Evolutionary conservation across 2,113 vertebrate genomes (phyloP).

Genomic region (Takifugu bimaculatus): DNA sequence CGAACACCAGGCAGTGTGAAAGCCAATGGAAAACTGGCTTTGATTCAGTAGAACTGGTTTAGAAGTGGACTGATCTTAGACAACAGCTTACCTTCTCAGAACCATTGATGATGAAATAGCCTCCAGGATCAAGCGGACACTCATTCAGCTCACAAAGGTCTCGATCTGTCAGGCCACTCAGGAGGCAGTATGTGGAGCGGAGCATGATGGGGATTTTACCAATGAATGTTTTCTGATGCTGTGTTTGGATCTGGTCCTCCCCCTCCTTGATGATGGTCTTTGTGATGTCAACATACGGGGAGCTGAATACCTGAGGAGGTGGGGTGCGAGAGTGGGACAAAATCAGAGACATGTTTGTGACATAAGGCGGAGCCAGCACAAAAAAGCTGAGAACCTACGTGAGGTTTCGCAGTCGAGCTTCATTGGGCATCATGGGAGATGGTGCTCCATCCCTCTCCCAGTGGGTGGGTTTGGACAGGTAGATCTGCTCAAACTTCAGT

Average conservation of each 20-base stretch:
- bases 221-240: slow-evolving; percentile 98
- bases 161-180: slow-evolving; percentile 92
- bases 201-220: slow-evolving; percentile 99
- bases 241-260: slow-evolving; percentile 93
- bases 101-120: slow-evolving; percentile 98
- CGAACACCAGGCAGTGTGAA: too few species aligned
- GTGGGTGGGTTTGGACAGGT: slow-evolving; percentile 95
- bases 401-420: slow-evolving; percentile 92
- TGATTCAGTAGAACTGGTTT: too few species aligned
- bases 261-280: slow-evolving; percentile 98
- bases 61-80: too few species aligned
- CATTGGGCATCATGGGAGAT: slow-evolving; percentile 98
- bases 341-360: too few species aligned
- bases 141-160: slow-evolving; percentile 97
- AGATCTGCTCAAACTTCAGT: slow-evolving; percentile 98
- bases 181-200: slow-evolving; percentile 92
- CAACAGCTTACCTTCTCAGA: slow-evolving; percentile 87
- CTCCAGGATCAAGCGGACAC: slow-evolving; percentile 94
- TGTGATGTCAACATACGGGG: slow-evolving; percentile 98
- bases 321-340: not conserved
- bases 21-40: too few species aligned
- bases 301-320: slow-evolving; percentile 84
- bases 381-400: slow-evolving; percentile 77
- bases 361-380: not conserved
- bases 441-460: slow-evolving; percentile 98